Evolutionary conservation across 2,797 vertebrate genomes (phyloP).

Genomic region (Esox masquinongy): DNA sequence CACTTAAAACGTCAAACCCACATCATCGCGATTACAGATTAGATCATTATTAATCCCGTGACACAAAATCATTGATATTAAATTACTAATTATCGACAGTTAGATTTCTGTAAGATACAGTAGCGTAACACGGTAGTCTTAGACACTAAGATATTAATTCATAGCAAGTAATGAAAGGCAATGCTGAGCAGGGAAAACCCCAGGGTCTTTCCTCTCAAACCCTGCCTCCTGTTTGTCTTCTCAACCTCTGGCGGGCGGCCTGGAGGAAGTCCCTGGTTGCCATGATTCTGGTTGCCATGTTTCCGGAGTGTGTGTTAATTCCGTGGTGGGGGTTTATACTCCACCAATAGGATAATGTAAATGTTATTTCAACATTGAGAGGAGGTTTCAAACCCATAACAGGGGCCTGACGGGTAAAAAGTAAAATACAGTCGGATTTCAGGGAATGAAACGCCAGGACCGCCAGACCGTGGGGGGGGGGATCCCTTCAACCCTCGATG

Average conservation of each 20-base stretch:
- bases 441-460: slow-evolving; percentile 15
- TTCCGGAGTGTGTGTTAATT: slow-evolving; percentile 50
- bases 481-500: slow-evolving; percentile 54
- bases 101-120: too few species aligned
- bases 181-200: too few species aligned
- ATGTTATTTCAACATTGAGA: slow-evolving; percentile 65
- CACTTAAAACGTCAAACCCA: slow-evolving; percentile 22
- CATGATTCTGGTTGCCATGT: slow-evolving; percentile 47
- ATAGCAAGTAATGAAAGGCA: too few species aligned
- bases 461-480: slow-evolving; percentile 59
- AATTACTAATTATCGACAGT: too few species aligned
- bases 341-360: slow-evolving; percentile 54
- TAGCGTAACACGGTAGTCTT: too few species aligned
- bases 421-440: slow-evolving; percentile 47
- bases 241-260: slow-evolving; percentile 40
- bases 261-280: slow-evolving; percentile 52
- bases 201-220: slow-evolving; percentile 30
- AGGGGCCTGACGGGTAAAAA: slow-evolving; percentile 44
- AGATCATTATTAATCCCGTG: too few species aligned
- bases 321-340: slow-evolving; percentile 42
- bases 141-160: too few species aligned
- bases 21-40: slow-evolving; percentile 1
- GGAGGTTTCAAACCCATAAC: slow-evolving; percentile 54
- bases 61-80: too few species aligned
- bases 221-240: background rate